phyloP scores from a whole-genome alignment of 2,888 invertebrate genomes.

The Acleris laterana region DNA sequence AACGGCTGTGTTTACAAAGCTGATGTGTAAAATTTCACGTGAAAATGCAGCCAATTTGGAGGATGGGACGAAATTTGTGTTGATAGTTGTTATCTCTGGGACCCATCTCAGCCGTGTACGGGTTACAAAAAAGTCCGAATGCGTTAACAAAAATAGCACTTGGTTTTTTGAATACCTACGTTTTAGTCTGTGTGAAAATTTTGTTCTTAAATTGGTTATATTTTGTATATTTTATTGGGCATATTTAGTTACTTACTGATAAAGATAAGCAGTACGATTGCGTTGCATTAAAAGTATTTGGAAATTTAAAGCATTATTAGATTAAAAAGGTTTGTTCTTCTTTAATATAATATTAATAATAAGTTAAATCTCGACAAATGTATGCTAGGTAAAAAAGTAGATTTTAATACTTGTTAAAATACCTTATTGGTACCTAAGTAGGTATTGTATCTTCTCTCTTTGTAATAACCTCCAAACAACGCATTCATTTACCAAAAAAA shows the following conservation, averaged over 20 bases:
- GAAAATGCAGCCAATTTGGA: conserved; percentile 79
- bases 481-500: too few species aligned
- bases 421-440: too few species aligned
- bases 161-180: background rate
- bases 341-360: too few species aligned
- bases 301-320: too few species aligned
- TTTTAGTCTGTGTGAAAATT: background rate
- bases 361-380: too few species aligned
- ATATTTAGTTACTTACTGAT: conserved; percentile 1
- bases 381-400: too few species aligned
- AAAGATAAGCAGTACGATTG: background rate
- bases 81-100: conserved; percentile 74
- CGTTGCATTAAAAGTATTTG: too few species aligned
- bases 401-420: too few species aligned
- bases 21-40: conserved; percentile 72
- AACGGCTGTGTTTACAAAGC: conserved; percentile 61
- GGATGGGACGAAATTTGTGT: conserved; percentile 78
- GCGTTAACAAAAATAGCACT: background rate
- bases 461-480: too few species aligned
- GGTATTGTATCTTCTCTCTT: too few species aligned
- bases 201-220: background rate
- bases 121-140: conserved; percentile 51
- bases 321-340: too few species aligned
- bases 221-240: background rate
- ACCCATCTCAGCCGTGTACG: conserved; percentile 68